Base-by-base conservation (phyloP, 1,140 invertebrate species). In the Adoxophyes honmai region DNA sequence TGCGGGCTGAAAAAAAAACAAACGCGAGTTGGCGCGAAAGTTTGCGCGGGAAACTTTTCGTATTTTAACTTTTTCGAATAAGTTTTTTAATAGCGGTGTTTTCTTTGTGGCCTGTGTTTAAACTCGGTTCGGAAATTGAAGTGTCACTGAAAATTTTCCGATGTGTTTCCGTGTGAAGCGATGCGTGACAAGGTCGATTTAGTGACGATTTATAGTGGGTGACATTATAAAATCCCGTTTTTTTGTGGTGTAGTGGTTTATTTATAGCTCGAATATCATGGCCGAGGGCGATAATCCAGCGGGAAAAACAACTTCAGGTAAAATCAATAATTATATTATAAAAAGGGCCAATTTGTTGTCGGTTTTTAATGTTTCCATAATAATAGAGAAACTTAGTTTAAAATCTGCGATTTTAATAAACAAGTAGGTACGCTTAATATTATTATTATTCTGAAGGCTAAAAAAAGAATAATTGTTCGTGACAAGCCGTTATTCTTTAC, bases 111-210 rank as follows among this genome's bases (percentile, higher is more conserved):
- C 18, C 15, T n/a, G 18, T 48, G 1, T 48, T 48, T 48, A 11
- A 21, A 3, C 4, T 10, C 11, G 4, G 14, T 57, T 62, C 55
- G 39, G 42, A 55, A 52, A 56, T 62, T 52, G 35, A 14, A 28
- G 36, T 34, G 18, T 15, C 42, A 55, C 55, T 48, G 28, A 58
- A 34, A 34, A 51, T 56, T 53, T 60, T n/a, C 28, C 14, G 9
- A 48, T 3, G 18, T 28, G 42, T 48, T 48, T 48, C 28, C 42
- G 44, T 65, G 59, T 44, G 58, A 61, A 67, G 68, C 65, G 66
- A 79, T 70, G 68, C 63, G 68, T 67, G 63, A 65, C 64, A 68
- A 74, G 66, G 68, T 72, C 59, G 69, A 70, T 73, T 78, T 72
- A 71, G 56, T 63, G 67, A 61, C 57, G 66, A 70, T 76, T 73